phyloP scores from a whole-genome alignment of 1,140 invertebrate genomes.

The Camponotus vicinus region DNA sequence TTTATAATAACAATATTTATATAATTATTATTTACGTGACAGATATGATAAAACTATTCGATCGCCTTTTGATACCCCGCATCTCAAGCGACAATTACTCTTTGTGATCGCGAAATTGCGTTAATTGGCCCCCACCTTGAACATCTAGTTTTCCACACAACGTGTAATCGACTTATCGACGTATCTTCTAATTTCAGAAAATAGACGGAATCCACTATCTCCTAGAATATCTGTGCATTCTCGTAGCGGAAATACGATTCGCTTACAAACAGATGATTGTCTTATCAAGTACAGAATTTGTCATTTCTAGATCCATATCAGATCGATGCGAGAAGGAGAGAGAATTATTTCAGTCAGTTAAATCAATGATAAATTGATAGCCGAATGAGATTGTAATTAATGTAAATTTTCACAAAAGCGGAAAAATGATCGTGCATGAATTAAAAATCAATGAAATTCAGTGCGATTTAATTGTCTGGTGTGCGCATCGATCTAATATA shows the following conservation, averaged over 20 bases:
- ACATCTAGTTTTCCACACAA: conserved; percentile 19
- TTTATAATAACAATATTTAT: background rate
- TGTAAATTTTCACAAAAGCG: no score
- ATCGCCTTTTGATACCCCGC: background rate
- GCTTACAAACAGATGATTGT: conserved; percentile 24
- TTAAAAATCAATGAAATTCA: background rate
- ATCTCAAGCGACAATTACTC: background rate
- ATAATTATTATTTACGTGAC: background rate
- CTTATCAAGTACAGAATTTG: conserved; percentile 14
- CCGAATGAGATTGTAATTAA: background rate
- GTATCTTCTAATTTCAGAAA: conserved; percentile 12
- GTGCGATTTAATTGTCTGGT: background rate
- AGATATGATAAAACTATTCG: background rate
- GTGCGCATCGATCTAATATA: background rate
- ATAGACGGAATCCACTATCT: conserved; percentile 8
- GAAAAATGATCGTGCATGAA: background rate
- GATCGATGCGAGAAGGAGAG: background rate
- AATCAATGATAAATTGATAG: background rate
- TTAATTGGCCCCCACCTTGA: conserved; percentile 47
- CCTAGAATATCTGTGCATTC: conserved; percentile 2
- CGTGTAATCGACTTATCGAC: background rate
- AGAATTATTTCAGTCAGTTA: background rate
- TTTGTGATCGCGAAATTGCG: background rate
- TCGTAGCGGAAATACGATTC: conserved; percentile 7
- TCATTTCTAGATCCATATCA: background rate